These are phyloP conservation scores for Habroteleia sp. DNA, from an alignment of 2,888 invertebrate genomes.

Conservation along the genomic window DNA sequence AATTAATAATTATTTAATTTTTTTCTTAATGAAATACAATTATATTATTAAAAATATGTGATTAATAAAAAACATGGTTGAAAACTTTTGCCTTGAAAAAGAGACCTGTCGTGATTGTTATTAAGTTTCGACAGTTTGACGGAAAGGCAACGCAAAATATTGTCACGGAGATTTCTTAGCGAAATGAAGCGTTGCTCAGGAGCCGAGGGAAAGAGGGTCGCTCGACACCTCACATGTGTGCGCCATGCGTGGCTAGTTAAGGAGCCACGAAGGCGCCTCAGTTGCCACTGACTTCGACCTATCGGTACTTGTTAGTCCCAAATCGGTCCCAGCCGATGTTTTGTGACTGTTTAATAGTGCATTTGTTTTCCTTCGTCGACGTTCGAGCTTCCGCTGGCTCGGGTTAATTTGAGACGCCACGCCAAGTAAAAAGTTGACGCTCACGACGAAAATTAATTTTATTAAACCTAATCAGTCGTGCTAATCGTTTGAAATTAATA, in stretches of 20 bases:
- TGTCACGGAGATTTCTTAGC: slow-evolving; percentile 39
- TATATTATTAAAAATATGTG: too few relatives aligned
- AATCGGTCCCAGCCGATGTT: slow-evolving; percentile 60
- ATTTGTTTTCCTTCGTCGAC: slow-evolving; percentile 69
- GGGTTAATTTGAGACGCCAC: slow-evolving; percentile 31
- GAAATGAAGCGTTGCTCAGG: slow-evolving; percentile 50
- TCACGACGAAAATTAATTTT: slow-evolving; percentile 35
- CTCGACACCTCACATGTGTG: slow-evolving; percentile 81
- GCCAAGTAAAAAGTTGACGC: slow-evolving; percentile 32
- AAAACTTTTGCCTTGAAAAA: too few relatives aligned
- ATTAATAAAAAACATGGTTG: too few relatives aligned
- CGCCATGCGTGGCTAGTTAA: slow-evolving; percentile 79
- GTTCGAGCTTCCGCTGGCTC: slow-evolving; percentile 48
- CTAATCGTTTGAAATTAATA: slow-evolving; percentile 43
- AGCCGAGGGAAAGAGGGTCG: slow-evolving; percentile 59
- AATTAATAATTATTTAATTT: too few relatives aligned
- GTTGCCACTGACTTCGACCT: slow-evolving; percentile 59
- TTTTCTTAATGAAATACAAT: too few relatives aligned
- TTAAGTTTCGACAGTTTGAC: slow-evolving; percentile 10
- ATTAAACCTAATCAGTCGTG: slow-evolving; percentile 30
- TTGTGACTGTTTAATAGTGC: slow-evolving; percentile 73
- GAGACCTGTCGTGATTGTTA: slow-evolving; percentile 1
- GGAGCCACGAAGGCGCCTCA: slow-evolving; percentile 70
- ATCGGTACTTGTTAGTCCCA: slow-evolving; percentile 57
- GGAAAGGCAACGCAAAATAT: slow-evolving; percentile 22